A percentile compares a stretch with the other conserved stretches of the same genome.
Evolutionary conservation across 1,140 invertebrate genomes (phyloP).

Genomic region (Trialeurodes vaporariorum): DNA sequence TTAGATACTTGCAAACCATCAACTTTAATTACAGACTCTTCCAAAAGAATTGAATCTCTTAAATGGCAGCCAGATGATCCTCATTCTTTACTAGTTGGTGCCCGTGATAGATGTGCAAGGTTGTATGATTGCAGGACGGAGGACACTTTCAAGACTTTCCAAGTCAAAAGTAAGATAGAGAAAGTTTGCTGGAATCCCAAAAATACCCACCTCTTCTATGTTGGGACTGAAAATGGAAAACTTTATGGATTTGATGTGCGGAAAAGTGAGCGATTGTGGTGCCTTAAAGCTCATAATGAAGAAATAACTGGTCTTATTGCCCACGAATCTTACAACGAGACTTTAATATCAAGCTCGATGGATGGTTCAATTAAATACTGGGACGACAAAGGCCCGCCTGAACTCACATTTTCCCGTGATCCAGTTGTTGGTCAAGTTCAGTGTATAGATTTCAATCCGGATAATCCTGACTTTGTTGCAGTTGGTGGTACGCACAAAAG

Average conservation of each 20-base stretch:
- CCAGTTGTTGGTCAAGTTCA: conserved; percentile 56
- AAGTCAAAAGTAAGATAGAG: conserved; percentile 66
- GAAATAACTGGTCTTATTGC: conserved; percentile 55
- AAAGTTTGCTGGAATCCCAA: conserved; percentile 72
- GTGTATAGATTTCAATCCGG: conserved; percentile 61
- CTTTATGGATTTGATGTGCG: conserved; percentile 70
- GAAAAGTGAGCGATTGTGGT: conserved; percentile 58
- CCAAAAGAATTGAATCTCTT: conserved; percentile 74
- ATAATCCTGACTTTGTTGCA: conserved; percentile 65
- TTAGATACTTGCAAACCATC: conserved; percentile 61
- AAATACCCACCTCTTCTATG: conserved; percentile 57
- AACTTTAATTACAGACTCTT: conserved; percentile 57
- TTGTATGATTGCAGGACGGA: conserved; percentile 61
- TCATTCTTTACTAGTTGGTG: conserved; percentile 67
- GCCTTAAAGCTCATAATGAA: conserved; percentile 60
- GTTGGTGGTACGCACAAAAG: conserved; percentile 50
- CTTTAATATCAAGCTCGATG: conserved; percentile 52
- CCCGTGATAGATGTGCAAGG: conserved; percentile 51
- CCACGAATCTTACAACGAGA: conserved; percentile 28
- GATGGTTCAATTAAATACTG: conserved; percentile 68
- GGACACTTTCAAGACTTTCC: conserved; percentile 53
- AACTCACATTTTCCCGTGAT: conserved; percentile 44
- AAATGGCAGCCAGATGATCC: conserved; percentile 76
- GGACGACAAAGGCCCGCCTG: conserved; percentile 44
- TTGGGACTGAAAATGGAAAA: conserved; percentile 64